Evolutionary conservation across 2,797 vertebrate species (phyloP).

Genomic region (Novumbra hubbsi): DNA sequence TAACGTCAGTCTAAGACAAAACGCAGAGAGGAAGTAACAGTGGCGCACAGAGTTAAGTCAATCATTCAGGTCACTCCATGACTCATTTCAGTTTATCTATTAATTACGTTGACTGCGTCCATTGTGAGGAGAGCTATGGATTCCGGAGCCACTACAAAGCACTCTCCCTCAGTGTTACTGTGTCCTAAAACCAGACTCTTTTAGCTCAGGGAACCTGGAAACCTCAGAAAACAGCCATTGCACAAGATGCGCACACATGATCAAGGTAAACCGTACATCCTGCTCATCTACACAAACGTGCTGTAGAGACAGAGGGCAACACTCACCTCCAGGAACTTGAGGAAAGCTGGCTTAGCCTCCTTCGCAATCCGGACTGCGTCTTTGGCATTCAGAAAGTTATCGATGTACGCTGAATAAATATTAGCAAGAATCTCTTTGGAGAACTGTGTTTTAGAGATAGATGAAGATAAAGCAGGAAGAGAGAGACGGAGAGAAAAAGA

Average conservation of each 20-base stretch:
- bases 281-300: conserved; percentile 7
- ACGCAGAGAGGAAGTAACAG: no score
- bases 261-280: neutral
- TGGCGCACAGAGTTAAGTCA: no score
- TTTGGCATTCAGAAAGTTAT: conserved; percentile 98
- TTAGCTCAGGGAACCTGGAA: no score
- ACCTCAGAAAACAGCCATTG: neutral
- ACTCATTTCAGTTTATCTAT: no score
- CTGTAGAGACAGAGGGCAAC: conserved; percentile 22
- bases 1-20: no score
- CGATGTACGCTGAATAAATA: conserved; percentile 96
- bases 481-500: neutral
- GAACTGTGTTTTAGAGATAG: conserved; percentile 73
- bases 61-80: no score
- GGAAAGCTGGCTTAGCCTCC: conserved; percentile 92
- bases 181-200: no score
- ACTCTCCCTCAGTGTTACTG: no score
- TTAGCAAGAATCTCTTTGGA: conserved; percentile 94
- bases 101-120: no score
- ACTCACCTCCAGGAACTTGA: conserved; percentile 95
- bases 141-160: no score
- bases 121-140: no score
- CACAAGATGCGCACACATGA: neutral
- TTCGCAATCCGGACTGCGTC: conserved; percentile 94
- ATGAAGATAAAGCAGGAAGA: neutral